Conservation (phyloP, 2,797 vertebrate genomes). For the Myoxocephalus aenaeus region DNA sequence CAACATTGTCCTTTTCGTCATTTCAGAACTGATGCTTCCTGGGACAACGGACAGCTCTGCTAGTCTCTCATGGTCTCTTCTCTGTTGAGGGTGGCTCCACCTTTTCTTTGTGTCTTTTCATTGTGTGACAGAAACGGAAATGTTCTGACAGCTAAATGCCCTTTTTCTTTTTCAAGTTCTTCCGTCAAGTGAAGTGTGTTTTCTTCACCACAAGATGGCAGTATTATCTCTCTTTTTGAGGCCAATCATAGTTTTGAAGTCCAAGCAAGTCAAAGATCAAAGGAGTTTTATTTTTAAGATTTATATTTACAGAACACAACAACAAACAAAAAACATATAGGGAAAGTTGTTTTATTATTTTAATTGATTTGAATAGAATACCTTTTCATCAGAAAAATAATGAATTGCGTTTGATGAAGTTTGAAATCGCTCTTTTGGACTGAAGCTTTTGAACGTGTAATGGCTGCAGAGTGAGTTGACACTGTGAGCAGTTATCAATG, state of each 20-base stretch:
- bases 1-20: slow-evolving; percentile 45
- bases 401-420: not conserved
- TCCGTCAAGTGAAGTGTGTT: not conserved
- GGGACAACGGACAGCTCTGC: not conserved
- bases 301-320: not conserved
- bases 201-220: slow-evolving; percentile 62
- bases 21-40: slow-evolving; percentile 67
- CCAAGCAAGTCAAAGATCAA: not conserved
- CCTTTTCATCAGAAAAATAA: not conserved
- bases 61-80: not conserved
- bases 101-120: not conserved
- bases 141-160: slow-evolving; percentile 6
- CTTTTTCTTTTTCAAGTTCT: not conserved
- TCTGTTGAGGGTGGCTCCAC: not conserved
- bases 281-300: not conserved
- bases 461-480: not conserved
- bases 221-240: not conserved
- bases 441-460: not conserved
- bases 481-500: not conserved
- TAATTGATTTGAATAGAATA: not conserved
- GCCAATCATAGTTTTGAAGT: not conserved
- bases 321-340: not conserved
- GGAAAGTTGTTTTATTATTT: not conserved
- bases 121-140: slow-evolving; percentile 27
- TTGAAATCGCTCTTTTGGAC: not conserved